Evolutionary conservation across 1,140 invertebrate genomes (phyloP), one percentile per base, ranked within the genome.

Genomic region (Venturia canescens): DNA sequence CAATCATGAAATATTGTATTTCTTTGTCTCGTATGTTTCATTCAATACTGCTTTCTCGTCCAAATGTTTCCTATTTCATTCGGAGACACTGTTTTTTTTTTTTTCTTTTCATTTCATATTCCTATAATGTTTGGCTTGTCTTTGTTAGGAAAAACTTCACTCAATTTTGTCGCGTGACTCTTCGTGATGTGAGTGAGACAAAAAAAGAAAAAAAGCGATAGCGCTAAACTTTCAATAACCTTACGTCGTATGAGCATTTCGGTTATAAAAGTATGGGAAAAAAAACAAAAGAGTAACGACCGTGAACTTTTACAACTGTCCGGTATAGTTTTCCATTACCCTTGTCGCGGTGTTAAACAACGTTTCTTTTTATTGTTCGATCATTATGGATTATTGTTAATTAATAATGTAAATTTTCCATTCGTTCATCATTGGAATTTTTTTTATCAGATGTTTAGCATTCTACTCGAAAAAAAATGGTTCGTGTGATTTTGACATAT

Each of bases 191-290:
- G 53, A 1, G n/a, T 13, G 53, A 18, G 53, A 57, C n/a, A n/a
- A n/a, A n/a, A n/a, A n/a, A n/a, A n/a, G n/a, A n/a, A n/a, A n/a
- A n/a, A n/a, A 18, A n/a, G 5, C 18, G 53, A 57, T 3, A 57
- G 53, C 2, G 13, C n/a, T n/a, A 18, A 57, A 9, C n/a, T 57
- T 18, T 57, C n/a, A 57, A 44, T 44, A 44, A 44, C 38, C 7
- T 11, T 11, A 13, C 38, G 38, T 11, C 38, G 13, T 57, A 21
- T 57, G 21, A 57, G 21, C 15, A 57, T 83, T 84, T 82, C 27
- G 83, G 80, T n/a, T n/a, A 81, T 79, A 81, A 71, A 16, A 27
- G 57, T 34, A 16, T 50, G 38, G 63, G 67, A 69, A 77, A 60
- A 74, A 38, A 34, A 34, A 34, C 3, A 34, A 34, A 34, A 34